Evolutionary conservation across 2,888 invertebrate species (phyloP).

Genomic region (Clitarchus hookeri): DNA sequence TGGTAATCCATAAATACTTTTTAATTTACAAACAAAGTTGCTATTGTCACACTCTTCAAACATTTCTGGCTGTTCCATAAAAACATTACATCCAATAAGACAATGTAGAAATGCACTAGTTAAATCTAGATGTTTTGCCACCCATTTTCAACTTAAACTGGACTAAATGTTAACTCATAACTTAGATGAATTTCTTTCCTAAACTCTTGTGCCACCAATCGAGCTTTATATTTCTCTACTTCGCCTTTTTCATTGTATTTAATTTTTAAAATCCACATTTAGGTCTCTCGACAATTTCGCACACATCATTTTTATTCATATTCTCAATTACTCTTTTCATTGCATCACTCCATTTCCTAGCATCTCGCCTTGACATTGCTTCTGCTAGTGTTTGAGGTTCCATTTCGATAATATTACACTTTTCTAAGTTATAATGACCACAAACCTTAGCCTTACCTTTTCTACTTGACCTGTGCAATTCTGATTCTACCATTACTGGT

Average conservation of each 20-base stretch:
- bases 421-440: slow-evolving; percentile 15
- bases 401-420: neutral
- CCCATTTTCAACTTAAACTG: too few species aligned
- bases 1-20: neutral
- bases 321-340: neutral
- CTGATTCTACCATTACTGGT: too few species aligned
- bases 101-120: neutral
- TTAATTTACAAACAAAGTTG: neutral
- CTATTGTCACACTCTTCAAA: neutral
- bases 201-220: neutral
- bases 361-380: slow-evolving; percentile 10
- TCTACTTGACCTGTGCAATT: too few species aligned
- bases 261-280: neutral
- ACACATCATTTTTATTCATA: slow-evolving; percentile 3
- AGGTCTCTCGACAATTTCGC: slow-evolving; percentile 18
- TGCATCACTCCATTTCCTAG: neutral
- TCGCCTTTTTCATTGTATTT: neutral
- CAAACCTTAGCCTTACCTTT: too few species aligned
- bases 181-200: neutral
- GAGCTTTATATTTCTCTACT: slow-evolving; percentile 21
- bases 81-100: neutral
- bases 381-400: slow-evolving; percentile 27
- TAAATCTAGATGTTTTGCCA: neutral
- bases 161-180: neutral
- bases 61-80: neutral